These are phyloP conservation scores for Crenichthys baileyi DNA, from an alignment of 2,797 vertebrate genomes.

Conservation along the genomic window DNA sequence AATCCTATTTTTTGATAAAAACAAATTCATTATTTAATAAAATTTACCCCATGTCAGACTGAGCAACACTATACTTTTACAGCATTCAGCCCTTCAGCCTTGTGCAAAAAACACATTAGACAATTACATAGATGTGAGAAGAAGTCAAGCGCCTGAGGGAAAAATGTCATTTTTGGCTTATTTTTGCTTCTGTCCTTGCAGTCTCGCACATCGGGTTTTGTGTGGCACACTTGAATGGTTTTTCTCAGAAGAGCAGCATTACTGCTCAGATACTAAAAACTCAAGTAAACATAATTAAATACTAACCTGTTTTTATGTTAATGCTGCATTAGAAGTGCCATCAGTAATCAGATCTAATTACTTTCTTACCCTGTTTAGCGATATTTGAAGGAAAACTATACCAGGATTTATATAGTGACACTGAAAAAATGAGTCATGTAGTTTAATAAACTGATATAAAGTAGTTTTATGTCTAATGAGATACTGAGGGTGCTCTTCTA, in stretches of 20 bases:
- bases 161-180: slow-evolving; percentile 40
- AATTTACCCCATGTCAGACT: slow-evolving; percentile 40
- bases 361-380: slow-evolving; percentile 12
- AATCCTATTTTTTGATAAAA: neutral
- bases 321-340: neutral
- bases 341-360: neutral
- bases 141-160: slow-evolving; percentile 55
- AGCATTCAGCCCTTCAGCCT: slow-evolving; percentile 52
- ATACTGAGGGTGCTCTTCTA: neutral
- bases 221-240: slow-evolving; percentile 30
- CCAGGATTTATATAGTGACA: slow-evolving; percentile 24
- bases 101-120: slow-evolving; percentile 48
- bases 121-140: slow-evolving; percentile 65
- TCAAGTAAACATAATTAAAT: neutral
- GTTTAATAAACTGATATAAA: slow-evolving; percentile 39
- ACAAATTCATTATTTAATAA: slow-evolving; percentile 23
- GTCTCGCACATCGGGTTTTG: slow-evolving; percentile 59
- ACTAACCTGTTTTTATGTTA: slow-evolving; percentile 7
- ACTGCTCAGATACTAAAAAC: neutral
- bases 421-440: slow-evolving; percentile 29
- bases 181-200: slow-evolving; percentile 49
- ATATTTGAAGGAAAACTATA: slow-evolving; percentile 13
- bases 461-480: slow-evolving; percentile 4
- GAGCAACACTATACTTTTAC: slow-evolving; percentile 38
- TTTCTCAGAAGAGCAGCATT: slow-evolving; percentile 25